Evolutionary conservation across 2,888 invertebrate species (phyloP).

Genomic region (Eledone cirrhosa): DNA sequence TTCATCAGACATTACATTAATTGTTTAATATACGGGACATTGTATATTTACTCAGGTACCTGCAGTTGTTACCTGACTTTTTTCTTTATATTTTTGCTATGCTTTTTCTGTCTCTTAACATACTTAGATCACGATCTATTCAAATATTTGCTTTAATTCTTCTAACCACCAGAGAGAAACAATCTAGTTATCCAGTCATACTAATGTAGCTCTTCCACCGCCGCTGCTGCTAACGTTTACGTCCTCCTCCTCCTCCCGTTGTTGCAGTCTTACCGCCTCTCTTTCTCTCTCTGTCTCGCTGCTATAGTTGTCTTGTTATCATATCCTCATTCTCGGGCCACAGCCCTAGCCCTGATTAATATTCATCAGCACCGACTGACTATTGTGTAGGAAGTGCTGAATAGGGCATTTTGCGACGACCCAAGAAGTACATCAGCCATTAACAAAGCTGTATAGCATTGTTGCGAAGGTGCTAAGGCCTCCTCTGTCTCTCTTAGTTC

Average conservation of each 20-base stretch:
- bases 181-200: constrained; percentile 14
- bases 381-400: constrained; percentile 31
- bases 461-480: constrained; percentile 27
- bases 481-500: background rate
- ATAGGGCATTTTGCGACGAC: constrained; percentile 30
- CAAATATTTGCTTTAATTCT: no score
- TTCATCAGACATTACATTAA: no score
- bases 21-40: no score
- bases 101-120: no score
- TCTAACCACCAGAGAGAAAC: no score
- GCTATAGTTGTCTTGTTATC: constrained; percentile 9
- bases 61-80: no score
- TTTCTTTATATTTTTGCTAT: no score
- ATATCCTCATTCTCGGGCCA: constrained; percentile 27
- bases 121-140: no score
- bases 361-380: constrained; percentile 30
- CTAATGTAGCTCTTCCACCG: background rate
- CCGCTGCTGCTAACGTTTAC: constrained; percentile 9
- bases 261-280: constrained; percentile 16
- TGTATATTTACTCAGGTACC: no score
- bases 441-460: constrained; percentile 29
- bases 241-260: background rate
- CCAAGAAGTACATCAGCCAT: constrained; percentile 29
- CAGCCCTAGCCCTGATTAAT: constrained; percentile 22
- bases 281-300: constrained; percentile 18